A percentile compares a stretch with the other conserved stretches of the same genome.
Conservation (phyloP, 1,140 invertebrate species). For the Drosophila nikananu region DNA sequence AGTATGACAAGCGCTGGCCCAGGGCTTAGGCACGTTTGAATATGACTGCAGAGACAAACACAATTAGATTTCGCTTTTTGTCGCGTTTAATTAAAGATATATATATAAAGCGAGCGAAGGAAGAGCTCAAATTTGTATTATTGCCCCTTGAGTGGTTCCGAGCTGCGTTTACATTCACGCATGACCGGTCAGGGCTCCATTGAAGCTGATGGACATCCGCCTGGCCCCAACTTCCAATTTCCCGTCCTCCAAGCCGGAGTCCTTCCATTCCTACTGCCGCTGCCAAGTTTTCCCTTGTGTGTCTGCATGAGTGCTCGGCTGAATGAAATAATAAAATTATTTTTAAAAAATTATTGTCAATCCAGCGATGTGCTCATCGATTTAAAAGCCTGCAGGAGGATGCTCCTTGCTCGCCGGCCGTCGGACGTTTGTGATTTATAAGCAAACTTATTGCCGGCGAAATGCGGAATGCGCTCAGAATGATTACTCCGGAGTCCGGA, state of each 20-base stretch:
- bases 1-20: constrained; percentile 85
- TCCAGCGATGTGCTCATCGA: constrained; percentile 75
- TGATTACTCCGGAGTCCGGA: constrained; percentile 45
- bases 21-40: constrained; percentile 18
- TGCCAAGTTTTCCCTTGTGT: constrained; percentile 29
- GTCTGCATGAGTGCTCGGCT: constrained; percentile 69
- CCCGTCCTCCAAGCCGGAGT: constrained; percentile 1
- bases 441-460: constrained; percentile 72
- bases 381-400: constrained; percentile 68
- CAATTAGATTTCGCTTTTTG: constrained; percentile 52
- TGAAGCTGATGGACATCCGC: constrained; percentile 53
- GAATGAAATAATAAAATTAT: constrained; percentile 84
- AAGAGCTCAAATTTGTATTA: constrained; percentile 68
- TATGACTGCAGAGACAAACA: constrained; percentile 39
- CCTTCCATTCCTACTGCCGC: neutral
- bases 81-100: constrained; percentile 70
- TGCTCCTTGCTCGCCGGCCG: constrained; percentile 17
- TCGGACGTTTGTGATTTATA: constrained; percentile 77
- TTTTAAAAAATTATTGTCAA: constrained; percentile 82
- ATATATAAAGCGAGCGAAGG: constrained; percentile 22
- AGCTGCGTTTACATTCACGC: constrained; percentile 74
- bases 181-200: constrained; percentile 52
- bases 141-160: constrained; percentile 66
- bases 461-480: constrained; percentile 66
- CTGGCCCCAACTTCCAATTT: constrained; percentile 9